Percentiles rank a stretch among this genome's conserved stretches.
These are phyloP conservation scores for Brachionus rotundiformis DNA, from an alignment of 1,140 invertebrate genomes.

Conservation along the genomic window DNA sequence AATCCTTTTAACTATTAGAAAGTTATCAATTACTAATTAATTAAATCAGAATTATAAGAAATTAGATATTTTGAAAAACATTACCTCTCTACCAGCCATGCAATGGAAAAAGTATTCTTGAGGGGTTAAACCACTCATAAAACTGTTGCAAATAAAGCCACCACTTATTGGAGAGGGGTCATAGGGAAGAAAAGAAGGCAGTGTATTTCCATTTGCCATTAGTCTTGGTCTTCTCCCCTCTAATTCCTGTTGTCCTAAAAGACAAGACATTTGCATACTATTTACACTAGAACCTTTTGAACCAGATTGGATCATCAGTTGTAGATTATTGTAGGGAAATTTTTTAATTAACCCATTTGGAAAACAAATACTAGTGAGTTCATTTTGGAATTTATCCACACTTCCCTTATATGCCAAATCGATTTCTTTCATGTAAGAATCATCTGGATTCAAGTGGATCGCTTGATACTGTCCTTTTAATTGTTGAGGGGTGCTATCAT, in stretches of 20 bases:
- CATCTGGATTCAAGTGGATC: constrained; percentile 72
- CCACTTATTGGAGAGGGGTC: constrained; percentile 87
- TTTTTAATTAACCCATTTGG: constrained; percentile 76
- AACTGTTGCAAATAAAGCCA: constrained; percentile 91
- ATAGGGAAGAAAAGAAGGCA: constrained; percentile 89
- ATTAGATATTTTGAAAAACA: too few species aligned
- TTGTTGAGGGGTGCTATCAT: constrained; percentile 65
- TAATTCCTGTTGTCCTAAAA: constrained; percentile 94
- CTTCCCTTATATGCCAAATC: constrained; percentile 83
- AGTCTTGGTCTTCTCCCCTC: constrained; percentile 93
- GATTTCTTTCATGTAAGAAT: constrained; percentile 75
- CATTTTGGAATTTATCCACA: constrained; percentile 81
- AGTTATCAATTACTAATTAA: too few species aligned
- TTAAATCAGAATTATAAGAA: neutral
- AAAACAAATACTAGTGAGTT: constrained; percentile 83
- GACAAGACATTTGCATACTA: constrained; percentile 93
- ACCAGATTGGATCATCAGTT: constrained; percentile 95
- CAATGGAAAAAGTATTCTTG: constrained; percentile 99
- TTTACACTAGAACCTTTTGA: constrained; percentile 92
- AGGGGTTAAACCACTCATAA: constrained; percentile 93
- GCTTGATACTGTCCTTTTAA: constrained; percentile 69
- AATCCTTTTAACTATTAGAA: neutral
- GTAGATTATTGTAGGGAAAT: constrained; percentile 92
- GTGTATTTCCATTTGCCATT: constrained; percentile 85
- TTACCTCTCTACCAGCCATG: constrained; percentile 91